Percentiles rank a stretch among this genome's conserved stretches.
These are phyloP conservation scores for Cydia strobilella DNA, from an alignment of 1,140 invertebrate genomes.

Conservation along the genomic window DNA sequence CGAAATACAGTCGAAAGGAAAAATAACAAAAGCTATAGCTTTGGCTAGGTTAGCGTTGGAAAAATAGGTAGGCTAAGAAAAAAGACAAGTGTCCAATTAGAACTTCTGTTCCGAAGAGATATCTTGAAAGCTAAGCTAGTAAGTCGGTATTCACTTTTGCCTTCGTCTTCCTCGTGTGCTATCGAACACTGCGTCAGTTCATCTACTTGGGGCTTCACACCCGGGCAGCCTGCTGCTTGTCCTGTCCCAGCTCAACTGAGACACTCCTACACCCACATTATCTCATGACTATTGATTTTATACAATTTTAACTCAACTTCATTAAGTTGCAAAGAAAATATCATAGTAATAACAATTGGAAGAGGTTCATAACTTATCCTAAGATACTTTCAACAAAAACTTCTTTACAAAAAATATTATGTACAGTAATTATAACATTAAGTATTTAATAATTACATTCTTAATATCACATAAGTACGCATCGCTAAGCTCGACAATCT, in stretches of 20 bases:
- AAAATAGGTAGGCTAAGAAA: background rate
- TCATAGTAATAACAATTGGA: conserved; percentile 17
- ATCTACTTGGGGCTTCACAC: background rate
- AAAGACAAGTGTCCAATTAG: background rate
- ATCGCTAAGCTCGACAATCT: conserved; percentile 60
- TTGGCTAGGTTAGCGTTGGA: background rate
- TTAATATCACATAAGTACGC: conserved; percentile 79
- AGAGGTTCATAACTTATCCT: conserved; percentile 29
- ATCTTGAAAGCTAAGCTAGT: background rate
- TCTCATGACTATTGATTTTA: conserved; percentile 36
- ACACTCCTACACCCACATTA: conserved; percentile 11
- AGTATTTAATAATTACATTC: conserved; percentile 61
- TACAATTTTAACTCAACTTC: conserved; percentile 37
- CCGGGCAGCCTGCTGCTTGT: background rate
- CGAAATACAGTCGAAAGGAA: conserved; percentile 12
- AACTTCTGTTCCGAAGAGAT: background rate
- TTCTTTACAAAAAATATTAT: conserved; percentile 53
- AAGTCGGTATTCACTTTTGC: conserved; percentile 9
- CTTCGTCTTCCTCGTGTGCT: conserved; percentile 7
- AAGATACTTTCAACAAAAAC: conserved; percentile 14
- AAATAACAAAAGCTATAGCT: background rate
- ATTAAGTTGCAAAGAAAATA: conserved; percentile 7
- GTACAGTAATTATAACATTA: conserved; percentile 72
- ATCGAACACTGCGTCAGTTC: conserved; percentile 4
- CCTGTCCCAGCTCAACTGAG: conserved; percentile 10